These are phyloP conservation scores for Cybosia mesomella DNA, from an alignment of 2,888 invertebrate species.

Conservation along the genomic window DNA sequence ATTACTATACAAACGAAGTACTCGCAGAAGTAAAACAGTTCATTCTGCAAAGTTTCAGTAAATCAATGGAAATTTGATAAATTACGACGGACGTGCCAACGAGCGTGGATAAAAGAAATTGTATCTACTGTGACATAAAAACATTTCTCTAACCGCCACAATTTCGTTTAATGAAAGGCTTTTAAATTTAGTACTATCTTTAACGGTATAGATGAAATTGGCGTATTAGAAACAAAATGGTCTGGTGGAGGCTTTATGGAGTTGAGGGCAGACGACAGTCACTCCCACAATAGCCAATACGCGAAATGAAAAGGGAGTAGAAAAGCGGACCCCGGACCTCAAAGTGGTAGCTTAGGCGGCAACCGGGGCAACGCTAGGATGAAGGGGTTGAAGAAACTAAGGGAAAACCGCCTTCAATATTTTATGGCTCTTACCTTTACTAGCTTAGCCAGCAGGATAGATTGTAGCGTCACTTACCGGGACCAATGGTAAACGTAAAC, in stretches of 20 bases:
- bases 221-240: neutral
- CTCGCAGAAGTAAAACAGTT: neutral
- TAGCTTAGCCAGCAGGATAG: too few relatives aligned
- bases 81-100: constrained; percentile 15
- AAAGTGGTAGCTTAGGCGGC: neutral
- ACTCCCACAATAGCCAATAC: neutral
- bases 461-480: too few relatives aligned
- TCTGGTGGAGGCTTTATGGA: too few relatives aligned
- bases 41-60: constrained; percentile 10
- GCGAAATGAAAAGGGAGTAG: neutral
- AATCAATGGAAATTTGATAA: constrained; percentile 12
- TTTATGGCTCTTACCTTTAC: too few relatives aligned
- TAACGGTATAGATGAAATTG: neutral
- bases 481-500: too few relatives aligned
- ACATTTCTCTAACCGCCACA: neutral
- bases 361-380: neutral
- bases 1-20: neutral
- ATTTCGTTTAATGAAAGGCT: neutral
- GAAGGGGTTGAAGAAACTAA: neutral
- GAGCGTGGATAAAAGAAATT: constrained; percentile 12
- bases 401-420: too few relatives aligned
- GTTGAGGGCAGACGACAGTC: neutral
- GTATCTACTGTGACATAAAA: constrained; percentile 21
- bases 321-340: neutral
- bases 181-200: neutral